These are phyloP conservation scores for Holothuria scabra DNA, from an alignment of 53 echinoderm and acorn worm species.

Conservation along the genomic window DNA sequence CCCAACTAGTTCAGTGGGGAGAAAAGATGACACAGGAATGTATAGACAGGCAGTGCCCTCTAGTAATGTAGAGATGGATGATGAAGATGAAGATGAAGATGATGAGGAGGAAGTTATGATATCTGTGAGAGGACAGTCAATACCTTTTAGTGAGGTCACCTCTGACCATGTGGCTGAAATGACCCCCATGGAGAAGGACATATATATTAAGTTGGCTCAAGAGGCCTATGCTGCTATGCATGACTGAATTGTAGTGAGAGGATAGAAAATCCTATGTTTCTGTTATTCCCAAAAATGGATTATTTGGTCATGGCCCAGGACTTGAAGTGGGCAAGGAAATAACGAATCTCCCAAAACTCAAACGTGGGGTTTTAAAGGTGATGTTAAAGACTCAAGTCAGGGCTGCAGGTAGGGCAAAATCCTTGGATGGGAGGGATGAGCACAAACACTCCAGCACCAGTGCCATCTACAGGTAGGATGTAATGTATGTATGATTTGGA, in stretches of 20 bases:
- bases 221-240: slow-evolving; percentile 96
- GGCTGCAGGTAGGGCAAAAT: no score
- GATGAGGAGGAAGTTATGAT: slow-evolving; percentile 97
- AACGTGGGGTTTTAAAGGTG: no score
- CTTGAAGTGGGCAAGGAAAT: no score
- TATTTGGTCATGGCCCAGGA: no score
- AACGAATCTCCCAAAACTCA: no score
- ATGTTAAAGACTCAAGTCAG: no score
- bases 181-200: slow-evolving; percentile 84
- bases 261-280: no score
- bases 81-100: slow-evolving; percentile 86
- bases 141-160: slow-evolving; percentile 89
- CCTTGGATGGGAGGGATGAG: no score
- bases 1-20: slow-evolving; percentile 45
- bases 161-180: slow-evolving; percentile 81
- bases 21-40: slow-evolving; percentile 60
- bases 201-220: slow-evolving; percentile 87
- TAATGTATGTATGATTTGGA: no score
- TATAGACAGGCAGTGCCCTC: slow-evolving; percentile 29
- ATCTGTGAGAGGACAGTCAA: slow-evolving; percentile 67
- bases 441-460: no score
- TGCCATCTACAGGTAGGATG: no score
- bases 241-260: slow-evolving; percentile 54
- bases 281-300: no score
- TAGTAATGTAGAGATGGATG: slow-evolving; percentile 64